Conservation (phyloP, 2,888 invertebrate species). For the Trachelus tabidus region DNA sequence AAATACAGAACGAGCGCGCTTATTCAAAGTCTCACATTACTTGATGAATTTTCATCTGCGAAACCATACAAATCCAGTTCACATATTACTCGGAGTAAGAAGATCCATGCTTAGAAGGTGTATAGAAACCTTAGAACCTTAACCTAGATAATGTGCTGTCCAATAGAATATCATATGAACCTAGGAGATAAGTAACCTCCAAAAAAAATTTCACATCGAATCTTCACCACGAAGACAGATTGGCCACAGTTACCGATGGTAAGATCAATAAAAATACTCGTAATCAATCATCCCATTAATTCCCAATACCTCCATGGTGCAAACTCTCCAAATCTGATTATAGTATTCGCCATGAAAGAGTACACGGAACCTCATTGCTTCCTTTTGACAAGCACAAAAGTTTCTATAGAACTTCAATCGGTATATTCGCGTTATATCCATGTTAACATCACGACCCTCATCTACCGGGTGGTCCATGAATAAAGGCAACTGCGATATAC, state of each 20-base stretch:
- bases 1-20: background rate
- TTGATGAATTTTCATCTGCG: conserved; percentile 30
- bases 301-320: background rate
- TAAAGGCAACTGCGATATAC: background rate
- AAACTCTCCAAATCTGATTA: background rate
- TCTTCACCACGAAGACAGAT: background rate
- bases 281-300: background rate
- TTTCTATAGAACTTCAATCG: background rate
- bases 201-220: background rate
- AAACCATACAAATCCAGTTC: conserved; percentile 33
- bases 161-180: conserved; percentile 24
- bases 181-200: background rate
- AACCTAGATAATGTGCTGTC: conserved; percentile 27
- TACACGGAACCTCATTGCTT: background rate
- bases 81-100: conserved; percentile 21
- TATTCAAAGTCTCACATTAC: conserved; percentile 27
- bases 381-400: background rate
- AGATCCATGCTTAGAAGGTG: conserved; percentile 32
- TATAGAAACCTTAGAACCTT: conserved; percentile 33
- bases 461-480: background rate
- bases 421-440: background rate
- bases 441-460: background rate
- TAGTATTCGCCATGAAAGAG: background rate
- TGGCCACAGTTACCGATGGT: background rate
- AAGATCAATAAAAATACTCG: background rate